These are phyloP conservation scores for Zeus faber DNA, from an alignment of 2,113 vertebrate genomes.

Conservation along the genomic window DNA sequence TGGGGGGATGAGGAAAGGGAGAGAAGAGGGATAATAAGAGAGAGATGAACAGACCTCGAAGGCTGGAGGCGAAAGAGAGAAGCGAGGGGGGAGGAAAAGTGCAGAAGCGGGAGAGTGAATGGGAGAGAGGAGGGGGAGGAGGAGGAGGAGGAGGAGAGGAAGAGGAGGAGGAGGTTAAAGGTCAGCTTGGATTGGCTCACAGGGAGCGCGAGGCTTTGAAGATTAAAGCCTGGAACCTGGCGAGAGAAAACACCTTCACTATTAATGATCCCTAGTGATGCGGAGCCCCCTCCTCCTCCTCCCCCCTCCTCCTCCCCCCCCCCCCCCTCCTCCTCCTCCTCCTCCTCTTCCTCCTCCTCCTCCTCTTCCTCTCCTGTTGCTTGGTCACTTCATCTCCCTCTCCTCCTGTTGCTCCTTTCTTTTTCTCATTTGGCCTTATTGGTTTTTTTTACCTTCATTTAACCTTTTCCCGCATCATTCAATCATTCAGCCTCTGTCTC, in stretches of 20 bases:
- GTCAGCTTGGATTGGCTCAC: slow-evolving; percentile 58
- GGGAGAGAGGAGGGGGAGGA: background rate
- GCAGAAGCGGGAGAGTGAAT: background rate
- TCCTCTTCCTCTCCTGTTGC: background rate
- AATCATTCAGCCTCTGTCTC: too few species aligned
- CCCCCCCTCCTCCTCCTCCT: slow-evolving; percentile 1
- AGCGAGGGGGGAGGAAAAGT: background rate
- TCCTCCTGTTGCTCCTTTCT: background rate
- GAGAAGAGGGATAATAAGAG: background rate
- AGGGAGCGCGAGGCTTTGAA: slow-evolving; percentile 51
- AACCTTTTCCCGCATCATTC: too few species aligned
- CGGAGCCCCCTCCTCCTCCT: background rate
- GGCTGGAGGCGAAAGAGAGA: background rate
- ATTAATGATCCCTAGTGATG: too few species aligned
- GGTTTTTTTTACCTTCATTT: too few species aligned
- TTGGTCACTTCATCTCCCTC: background rate
- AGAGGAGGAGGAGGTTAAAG: slow-evolving; percentile 44
- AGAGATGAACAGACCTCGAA: background rate
- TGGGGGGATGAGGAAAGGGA: background rate
- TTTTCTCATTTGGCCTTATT: too few species aligned
- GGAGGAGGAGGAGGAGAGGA: background rate
- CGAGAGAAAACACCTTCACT: slow-evolving; percentile 31
- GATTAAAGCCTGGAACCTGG: slow-evolving; percentile 39
- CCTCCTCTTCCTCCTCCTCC: background rate
- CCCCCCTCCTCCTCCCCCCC: background rate